Evolutionary conservation across 2,113 vertebrate species (phyloP), one percentile per base, ranked within the genome.

Genomic region (Neolamprologus hecqui): DNA sequence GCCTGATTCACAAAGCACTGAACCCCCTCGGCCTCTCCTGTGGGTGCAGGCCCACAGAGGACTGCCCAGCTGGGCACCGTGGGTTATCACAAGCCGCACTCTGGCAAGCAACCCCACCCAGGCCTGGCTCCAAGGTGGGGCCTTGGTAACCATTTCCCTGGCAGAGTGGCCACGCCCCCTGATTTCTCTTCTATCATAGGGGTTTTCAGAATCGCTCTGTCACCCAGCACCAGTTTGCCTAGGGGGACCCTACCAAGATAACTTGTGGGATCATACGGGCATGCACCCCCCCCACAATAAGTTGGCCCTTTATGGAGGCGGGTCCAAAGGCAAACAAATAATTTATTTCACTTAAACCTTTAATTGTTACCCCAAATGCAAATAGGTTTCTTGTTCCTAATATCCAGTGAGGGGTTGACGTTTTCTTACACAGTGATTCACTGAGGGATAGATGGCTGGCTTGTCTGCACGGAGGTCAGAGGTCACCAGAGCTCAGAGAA

Each of bases 401-500:
- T 42, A 79, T 19, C 80, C 42, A 82, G 6, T 35, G 9, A 75
- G 6, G 17, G 60, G 55, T 81, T 42, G 17, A 87, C 28, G 35
- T 31, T 84, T 87, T 65, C 28, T 68, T 65, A 8, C 75, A 82
- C 26, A 84, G 47, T 79, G 81, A 47, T 79, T 54, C 3, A 40
- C 28, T n/a, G 89, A 65, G 80, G 70, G 63, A 65, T 79, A 82
- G 86, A 83, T 84, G 86, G 86, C 88, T 89, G 84, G 81, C 70
- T 79, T 58, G 90, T 89, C 87, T 90, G 84, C 28, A 7, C 15
- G 81, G 49, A 73, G 93, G 85, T 93, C 88, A 93, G 75, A 94
- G 93, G 94, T 96, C 93, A 85, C 15, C 21, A 8, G 53, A 89
- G 91, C 92, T 93, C 92, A 91, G 90, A 92, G 86, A 89, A 94